Conservation (phyloP, 2,888 invertebrate species). For the Hydriomena furcata region DNA sequence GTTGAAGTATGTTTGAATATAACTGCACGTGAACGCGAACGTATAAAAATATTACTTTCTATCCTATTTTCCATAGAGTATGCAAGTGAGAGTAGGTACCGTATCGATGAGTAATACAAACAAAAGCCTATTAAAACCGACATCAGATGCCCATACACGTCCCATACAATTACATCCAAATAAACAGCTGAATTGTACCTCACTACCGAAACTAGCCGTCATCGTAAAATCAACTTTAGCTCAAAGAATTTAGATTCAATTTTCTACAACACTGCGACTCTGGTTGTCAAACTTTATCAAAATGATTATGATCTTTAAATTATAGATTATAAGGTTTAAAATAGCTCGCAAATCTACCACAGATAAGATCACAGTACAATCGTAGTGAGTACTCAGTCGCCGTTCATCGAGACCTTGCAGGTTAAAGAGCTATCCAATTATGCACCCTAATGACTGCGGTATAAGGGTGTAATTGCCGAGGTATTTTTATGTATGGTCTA, state of each 20-base stretch:
- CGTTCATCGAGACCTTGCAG: conserved; percentile 17
- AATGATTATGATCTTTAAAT: neutral
- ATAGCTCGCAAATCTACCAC: neutral
- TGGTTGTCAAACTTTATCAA: neutral
- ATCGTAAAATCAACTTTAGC: neutral
- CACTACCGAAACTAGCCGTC: conserved; percentile 10
- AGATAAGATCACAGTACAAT: neutral
- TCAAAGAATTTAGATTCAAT: neutral
- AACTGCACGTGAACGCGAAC: no score
- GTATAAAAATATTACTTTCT: no score
- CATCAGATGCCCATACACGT: conserved; percentile 27
- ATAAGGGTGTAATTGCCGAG: conserved; percentile 54
- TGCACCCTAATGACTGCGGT: conserved; percentile 51
- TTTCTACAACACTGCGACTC: neutral
- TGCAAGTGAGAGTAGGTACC: neutral
- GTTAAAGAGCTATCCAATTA: conserved; percentile 36
- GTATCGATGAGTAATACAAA: conserved; percentile 20
- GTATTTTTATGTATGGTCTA: conserved; percentile 52
- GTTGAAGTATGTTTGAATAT: no score
- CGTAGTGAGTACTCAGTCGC: neutral
- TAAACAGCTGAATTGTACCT: conserved; percentile 27
- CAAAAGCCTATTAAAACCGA: conserved; percentile 25
- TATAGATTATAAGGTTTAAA: neutral
- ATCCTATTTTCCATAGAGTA: no score
- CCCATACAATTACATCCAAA: conserved; percentile 32